A percentile compares a stretch with the other conserved stretches of the same genome.
phyloP scores from a whole-genome alignment of 2,113 vertebrate genomes.

The Leuciscus idus region DNA sequence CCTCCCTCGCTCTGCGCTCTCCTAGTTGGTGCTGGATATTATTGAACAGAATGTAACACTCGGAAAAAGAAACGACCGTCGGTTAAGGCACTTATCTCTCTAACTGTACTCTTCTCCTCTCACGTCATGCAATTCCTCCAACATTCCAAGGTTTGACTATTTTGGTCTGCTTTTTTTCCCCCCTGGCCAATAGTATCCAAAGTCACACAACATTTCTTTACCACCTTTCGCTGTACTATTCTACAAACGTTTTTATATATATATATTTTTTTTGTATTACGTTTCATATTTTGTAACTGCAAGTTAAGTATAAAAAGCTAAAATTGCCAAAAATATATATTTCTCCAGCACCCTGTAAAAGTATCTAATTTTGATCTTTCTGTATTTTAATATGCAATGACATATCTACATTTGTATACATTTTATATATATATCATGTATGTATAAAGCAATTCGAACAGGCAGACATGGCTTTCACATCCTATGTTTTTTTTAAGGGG shows the following conservation, averaged over 20 bases:
- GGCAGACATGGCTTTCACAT: slow-evolving; percentile 88
- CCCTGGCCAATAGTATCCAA: slow-evolving; percentile 71
- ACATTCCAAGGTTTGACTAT: slow-evolving; percentile 60
- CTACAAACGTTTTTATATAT: slow-evolving; percentile 60
- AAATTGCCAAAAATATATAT: slow-evolving; percentile 87
- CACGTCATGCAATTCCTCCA: slow-evolving; percentile 49
- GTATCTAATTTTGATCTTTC: slow-evolving; percentile 81
- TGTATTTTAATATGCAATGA: slow-evolving; percentile 78
- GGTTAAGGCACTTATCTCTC: slow-evolving; percentile 82
- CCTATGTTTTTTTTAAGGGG: slow-evolving; percentile 76
- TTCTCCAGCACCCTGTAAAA: slow-evolving; percentile 88
- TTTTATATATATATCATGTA: slow-evolving; percentile 76
- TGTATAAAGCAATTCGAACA: slow-evolving; percentile 87
- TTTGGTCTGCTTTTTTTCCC: slow-evolving; percentile 67
- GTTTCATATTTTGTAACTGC: slow-evolving; percentile 76
- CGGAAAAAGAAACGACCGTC: slow-evolving; percentile 74
- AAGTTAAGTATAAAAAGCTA: slow-evolving; percentile 87
- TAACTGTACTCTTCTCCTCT: slow-evolving; percentile 57
- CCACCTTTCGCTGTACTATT: slow-evolving; percentile 50
- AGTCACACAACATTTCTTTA: slow-evolving; percentile 67
- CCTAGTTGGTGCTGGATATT: slow-evolving; percentile 74
- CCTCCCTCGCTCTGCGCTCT: slow-evolving; percentile 67
- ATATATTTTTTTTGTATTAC: slow-evolving; percentile 58
- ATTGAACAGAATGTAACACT: slow-evolving; percentile 75
- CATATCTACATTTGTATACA: slow-evolving; percentile 80